Evolutionary conservation across 2,888 invertebrate genomes (phyloP), one percentile per base, ranked within the genome.

Genomic region (Brassicogethes aeneus): DNA sequence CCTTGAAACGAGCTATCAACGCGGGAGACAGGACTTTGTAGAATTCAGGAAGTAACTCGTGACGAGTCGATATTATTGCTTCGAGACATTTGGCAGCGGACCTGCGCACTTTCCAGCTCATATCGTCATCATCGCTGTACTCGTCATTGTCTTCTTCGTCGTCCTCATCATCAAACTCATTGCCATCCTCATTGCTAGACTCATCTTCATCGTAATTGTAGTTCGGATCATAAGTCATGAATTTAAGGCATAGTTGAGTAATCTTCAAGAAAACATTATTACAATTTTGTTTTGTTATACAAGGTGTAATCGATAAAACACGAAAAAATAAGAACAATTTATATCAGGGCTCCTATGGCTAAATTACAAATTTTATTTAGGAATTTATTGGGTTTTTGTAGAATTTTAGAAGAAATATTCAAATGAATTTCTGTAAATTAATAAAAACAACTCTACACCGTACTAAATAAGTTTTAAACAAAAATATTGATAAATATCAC

Each of bases 81-180:
- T 97, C 95, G 13, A 99, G 72, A 61, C 97, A 97, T 69, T 99
- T 99, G 0, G 99, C 97, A 3, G 97, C 91, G 1, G 97, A 89
- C 32, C 99, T 79, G 29, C 99, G 76, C 7, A 90, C 90, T 75
- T 97, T 96, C 97, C 99, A 99, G 45, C 94, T 94, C 89, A 99
- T 93, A 64, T 99, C 99, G 64, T 99, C 99, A 66, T 99, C 99
- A 67, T 99, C 99, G 35, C 95, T 95, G 65, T 97, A 99, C 59
- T 96, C 96, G 60, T 94, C 92, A 52, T 92, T 90, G 16, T 87
- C 89, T 34, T 83, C 86, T 37, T 80, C 81, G 45, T 81, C 82
- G 16, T 80, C 82, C 2, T 71, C 75, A 39, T 77, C 78, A 45
- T 78, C 78, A 44, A 74, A 72, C 1, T 77, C 80, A 45, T 83